Conservation (phyloP, 1,140 invertebrate genomes). For the Rhagoletis pomonella region DNA sequence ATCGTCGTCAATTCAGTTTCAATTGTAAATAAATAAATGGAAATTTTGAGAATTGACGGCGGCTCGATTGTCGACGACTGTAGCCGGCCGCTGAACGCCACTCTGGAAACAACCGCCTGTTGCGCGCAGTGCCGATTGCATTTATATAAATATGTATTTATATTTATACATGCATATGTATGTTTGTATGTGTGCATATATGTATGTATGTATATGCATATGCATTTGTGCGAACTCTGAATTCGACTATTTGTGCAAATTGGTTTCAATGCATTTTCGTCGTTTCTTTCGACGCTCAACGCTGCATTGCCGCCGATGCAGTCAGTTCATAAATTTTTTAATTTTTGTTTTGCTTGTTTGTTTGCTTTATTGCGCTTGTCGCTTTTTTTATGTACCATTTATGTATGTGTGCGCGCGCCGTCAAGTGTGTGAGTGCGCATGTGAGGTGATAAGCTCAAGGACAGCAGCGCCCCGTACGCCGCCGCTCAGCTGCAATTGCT, state of each 20-base stretch:
- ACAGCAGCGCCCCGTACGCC: background rate
- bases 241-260: conserved; percentile 36
- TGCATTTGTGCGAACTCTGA: background rate
- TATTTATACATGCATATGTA: background rate
- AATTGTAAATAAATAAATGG: conserved; percentile 24
- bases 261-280: conserved; percentile 43
- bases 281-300: background rate
- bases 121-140: background rate
- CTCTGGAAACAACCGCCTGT: background rate
- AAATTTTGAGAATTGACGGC: background rate
- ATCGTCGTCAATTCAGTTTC: conserved; percentile 15
- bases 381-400: background rate
- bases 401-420: background rate
- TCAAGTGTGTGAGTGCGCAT: background rate
- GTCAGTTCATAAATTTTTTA: background rate
- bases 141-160: background rate
- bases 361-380: conserved; percentile 33
- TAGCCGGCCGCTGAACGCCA: background rate
- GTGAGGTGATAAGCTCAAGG: conserved; percentile 47
- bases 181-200: background rate
- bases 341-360: background rate
- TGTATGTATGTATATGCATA: background rate
- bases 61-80: background rate
- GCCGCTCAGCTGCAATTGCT: conserved; percentile 19
- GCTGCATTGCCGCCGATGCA: background rate